These are phyloP conservation scores for Cybosia mesomella DNA, from an alignment of 2,888 invertebrate genomes.

Conservation along the genomic window DNA sequence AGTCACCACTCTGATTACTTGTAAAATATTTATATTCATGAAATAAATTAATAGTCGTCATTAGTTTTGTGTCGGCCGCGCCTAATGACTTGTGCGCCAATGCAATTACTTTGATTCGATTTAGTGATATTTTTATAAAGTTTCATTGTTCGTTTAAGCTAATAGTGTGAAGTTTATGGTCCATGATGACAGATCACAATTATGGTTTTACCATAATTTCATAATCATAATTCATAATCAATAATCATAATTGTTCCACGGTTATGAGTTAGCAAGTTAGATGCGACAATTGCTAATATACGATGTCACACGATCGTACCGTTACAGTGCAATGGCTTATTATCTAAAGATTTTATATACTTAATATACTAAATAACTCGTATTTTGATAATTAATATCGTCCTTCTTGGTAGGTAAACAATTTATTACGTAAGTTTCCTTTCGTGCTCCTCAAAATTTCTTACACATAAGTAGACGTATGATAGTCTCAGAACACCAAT, in stretches of 20 bases:
- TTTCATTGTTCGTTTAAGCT: not conserved
- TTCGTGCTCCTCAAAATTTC: constrained; percentile 29
- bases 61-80: constrained; percentile 17
- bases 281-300: too few relatives aligned
- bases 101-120: constrained; percentile 17
- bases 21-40: constrained; percentile 17
- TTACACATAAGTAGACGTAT: constrained; percentile 17
- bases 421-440: constrained; percentile 38
- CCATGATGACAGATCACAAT: not conserved
- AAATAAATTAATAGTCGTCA: constrained; percentile 18
- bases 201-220: too few relatives aligned
- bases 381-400: not conserved
- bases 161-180: not conserved
- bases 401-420: constrained; percentile 4
- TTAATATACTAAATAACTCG: not conserved
- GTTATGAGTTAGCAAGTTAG: too few relatives aligned
- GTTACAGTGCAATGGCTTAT: not conserved
- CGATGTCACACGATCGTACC: not conserved
- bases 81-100: constrained; percentile 4
- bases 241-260: too few relatives aligned
- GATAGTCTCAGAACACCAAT: constrained; percentile 37
- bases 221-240: too few relatives aligned
- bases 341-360: not conserved
- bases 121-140: not conserved
- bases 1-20: not conserved